Evolutionary conservation across 2,113 vertebrate species (phyloP), one percentile per base, ranked within the genome.

Genomic region (Crotalus helleri): DNA sequence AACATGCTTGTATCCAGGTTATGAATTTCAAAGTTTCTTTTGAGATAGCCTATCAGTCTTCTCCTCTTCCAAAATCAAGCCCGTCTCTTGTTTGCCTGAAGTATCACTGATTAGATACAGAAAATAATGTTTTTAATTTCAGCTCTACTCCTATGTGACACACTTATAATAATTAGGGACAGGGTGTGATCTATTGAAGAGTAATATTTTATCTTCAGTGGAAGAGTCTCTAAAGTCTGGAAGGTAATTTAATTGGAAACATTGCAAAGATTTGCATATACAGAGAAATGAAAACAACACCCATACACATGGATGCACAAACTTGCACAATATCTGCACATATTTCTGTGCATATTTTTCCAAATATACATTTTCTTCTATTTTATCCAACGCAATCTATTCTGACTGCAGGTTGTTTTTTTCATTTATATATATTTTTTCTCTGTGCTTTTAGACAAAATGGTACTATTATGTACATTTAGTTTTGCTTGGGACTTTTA

Each of bases 1-100:
- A 90, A 39, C 92, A 89, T 85, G 93, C 74, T 96, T 54, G 26
- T 23, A n/a, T 94, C 91, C 57, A 93, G 88, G 90, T 13, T 81
- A 90, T 91, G 11, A 93, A 44, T 93, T 94, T 93, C 23, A 88
- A 33, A 93, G 94, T 94, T 94, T 90, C 57, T 58, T 92, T 46
- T 61, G 74, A 92, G 88, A 94, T 53, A 44, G 92, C 90, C 1
- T 93, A 11, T 17, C n/a, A 86, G 13, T 55, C 39, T 46, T 61
- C 85, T 57, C 13, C 26, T 89, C 46, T 39, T 93, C 96, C 39
- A 92, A 61, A 95, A 92, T 39, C 5, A 95, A 49, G 23, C 23
- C 39, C 15, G 0, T 0, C 2, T 29, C 90, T 93, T 81, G 7
- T 26, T 61, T 51, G 39, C 29, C 87, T 93, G 59, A 3, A 90